Conservation (phyloP, 2,797 vertebrate genomes). For the Phrynocephalus guinanensis region DNA sequence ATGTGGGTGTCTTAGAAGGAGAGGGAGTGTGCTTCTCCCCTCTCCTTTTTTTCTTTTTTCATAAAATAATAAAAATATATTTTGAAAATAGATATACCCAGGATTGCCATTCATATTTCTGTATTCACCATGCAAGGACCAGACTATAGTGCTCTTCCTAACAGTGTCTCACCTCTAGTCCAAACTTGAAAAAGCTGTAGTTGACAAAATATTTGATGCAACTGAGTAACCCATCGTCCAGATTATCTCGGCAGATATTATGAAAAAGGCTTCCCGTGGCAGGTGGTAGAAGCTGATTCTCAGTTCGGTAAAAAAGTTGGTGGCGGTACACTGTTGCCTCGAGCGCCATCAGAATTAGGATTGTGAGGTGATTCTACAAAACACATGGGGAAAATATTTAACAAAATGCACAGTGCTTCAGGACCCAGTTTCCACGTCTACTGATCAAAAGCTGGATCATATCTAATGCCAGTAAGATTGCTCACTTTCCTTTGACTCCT, state of each 20-base stretch:
- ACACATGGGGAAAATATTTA: too few relatives aligned
- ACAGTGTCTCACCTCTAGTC: slow-evolving; percentile 77
- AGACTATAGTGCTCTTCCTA: background rate
- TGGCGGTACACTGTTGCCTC: slow-evolving; percentile 75
- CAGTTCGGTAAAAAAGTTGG: slow-evolving; percentile 76
- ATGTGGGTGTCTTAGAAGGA: too few relatives aligned
- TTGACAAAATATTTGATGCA: slow-evolving; percentile 81
- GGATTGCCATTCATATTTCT: background rate
- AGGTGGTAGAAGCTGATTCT: slow-evolving; percentile 73
- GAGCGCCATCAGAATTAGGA: slow-evolving; percentile 77
- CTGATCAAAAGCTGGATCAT: background rate
- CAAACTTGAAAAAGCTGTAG: slow-evolving; percentile 83
- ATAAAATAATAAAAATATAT: too few relatives aligned
- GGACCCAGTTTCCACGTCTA: background rate
- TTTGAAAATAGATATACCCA: too few relatives aligned
- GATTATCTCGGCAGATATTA: slow-evolving; percentile 72
- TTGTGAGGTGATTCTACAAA: slow-evolving; percentile 78
- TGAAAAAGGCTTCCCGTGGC: slow-evolving; percentile 73
- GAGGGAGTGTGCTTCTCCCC: too few relatives aligned
- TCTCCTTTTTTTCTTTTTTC: too few relatives aligned
- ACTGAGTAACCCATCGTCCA: slow-evolving; percentile 74
- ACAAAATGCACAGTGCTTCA: background rate
- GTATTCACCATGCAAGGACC: background rate
- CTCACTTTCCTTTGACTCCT: background rate
- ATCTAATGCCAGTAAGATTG: background rate